phyloP scores from a whole-genome alignment of 1,140 invertebrate species.

The Drosophila orosa region DNA sequence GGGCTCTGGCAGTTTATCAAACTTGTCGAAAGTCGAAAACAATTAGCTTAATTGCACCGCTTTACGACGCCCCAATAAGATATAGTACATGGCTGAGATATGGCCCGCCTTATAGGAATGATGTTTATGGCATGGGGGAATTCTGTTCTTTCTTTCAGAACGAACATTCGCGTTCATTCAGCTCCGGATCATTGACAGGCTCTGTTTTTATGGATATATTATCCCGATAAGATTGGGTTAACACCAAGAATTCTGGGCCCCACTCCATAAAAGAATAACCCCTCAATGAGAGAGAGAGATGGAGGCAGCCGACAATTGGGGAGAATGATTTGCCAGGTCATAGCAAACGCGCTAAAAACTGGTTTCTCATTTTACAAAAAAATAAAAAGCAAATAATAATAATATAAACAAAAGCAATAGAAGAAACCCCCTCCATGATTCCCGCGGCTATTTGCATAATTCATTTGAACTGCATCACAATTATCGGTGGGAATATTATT shows the following conservation, averaged over 20 bases:
- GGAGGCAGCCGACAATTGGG: neutral
- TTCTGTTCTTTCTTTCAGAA: conserved; percentile 4
- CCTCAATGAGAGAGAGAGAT: neutral
- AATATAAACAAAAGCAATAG: neutral
- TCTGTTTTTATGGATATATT: conserved; percentile 31
- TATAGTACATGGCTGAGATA: conserved; percentile 29
- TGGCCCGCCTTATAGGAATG: neutral
- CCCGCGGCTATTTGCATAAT: conserved; percentile 16
- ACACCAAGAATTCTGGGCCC: conserved; percentile 5
- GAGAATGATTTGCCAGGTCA: conserved; percentile 16
- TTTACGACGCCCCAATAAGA: conserved; percentile 38
- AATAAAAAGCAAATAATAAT: neutral
- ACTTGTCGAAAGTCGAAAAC: conserved; percentile 12
- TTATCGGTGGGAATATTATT: neutral
- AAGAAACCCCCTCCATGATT: neutral
- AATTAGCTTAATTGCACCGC: conserved; percentile 37
- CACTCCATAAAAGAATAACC: conserved; percentile 1
- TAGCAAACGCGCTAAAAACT: neutral
- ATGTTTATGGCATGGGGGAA: conserved; percentile 21
- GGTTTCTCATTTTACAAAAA: conserved; percentile 1
- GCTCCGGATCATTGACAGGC: conserved; percentile 30
- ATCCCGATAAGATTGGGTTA: conserved; percentile 30
- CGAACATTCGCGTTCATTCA: conserved; percentile 18
- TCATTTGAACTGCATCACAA: neutral
- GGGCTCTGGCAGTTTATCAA: conserved; percentile 28